Evolutionary conservation across 2,113 vertebrate species (phyloP).

Genomic region (Benitochromis conjunctus): DNA sequence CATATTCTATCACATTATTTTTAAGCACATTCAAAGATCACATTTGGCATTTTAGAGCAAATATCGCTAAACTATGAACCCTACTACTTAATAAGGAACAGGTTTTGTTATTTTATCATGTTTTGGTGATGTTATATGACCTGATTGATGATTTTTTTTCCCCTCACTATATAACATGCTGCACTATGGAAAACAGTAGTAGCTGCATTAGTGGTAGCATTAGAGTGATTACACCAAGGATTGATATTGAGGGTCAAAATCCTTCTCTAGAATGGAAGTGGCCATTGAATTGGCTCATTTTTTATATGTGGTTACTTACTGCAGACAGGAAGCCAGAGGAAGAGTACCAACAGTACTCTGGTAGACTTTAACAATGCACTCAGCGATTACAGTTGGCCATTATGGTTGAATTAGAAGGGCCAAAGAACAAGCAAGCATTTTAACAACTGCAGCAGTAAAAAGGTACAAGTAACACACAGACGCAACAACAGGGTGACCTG

Average conservation of each 20-base stretch:
- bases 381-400: neutral
- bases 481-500: neutral
- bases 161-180: neutral
- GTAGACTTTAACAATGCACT: slow-evolving; percentile 10
- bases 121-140: neutral
- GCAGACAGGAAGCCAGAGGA: slow-evolving; percentile 1
- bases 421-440: slow-evolving; percentile 1
- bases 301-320: neutral
- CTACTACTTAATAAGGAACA: neutral
- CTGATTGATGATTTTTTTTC: neutral
- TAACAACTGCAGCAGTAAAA: neutral
- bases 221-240: neutral
- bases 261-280: neutral
- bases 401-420: slow-evolving; percentile 6
- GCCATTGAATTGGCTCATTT: neutral
- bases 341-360: neutral
- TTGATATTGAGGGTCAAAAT: neutral
- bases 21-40: neutral
- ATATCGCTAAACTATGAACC: neutral
- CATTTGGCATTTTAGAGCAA: neutral
- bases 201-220: neutral
- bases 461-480: neutral
- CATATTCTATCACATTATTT: neutral
- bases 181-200: neutral
- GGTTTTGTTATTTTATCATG: neutral